Conservation (phyloP, 2,113 vertebrate genomes). For the Crypturellus undulatus region DNA sequence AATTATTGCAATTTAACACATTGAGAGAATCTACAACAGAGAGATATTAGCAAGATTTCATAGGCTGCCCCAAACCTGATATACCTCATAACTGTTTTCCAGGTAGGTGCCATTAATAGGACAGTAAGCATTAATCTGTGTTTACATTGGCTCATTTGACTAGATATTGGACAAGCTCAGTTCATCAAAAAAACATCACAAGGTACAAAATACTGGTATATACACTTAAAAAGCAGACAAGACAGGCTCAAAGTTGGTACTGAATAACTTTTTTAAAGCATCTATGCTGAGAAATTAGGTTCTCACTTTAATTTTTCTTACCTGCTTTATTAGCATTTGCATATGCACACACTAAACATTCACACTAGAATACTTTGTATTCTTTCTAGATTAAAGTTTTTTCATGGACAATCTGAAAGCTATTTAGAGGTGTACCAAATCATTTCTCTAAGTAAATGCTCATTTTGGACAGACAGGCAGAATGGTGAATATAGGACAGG, state of each 20-base stretch:
- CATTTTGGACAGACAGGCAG: not conserved
- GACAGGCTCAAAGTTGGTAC: not conserved
- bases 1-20: slow-evolving; percentile 32
- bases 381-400: not conserved
- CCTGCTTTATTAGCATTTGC: not conserved
- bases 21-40: not conserved
- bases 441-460: not conserved
- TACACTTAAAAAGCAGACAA: not conserved
- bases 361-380: not conserved
- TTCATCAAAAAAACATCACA: not conserved
- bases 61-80: not conserved
- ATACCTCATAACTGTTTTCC: not conserved
- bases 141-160: not conserved
- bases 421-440: not conserved
- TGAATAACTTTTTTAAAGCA: not conserved
- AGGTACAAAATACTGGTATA: not conserved
- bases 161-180: not conserved
- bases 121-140: not conserved
- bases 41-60: not conserved
- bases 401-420: not conserved
- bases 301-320: not conserved
- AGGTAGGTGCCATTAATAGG: not conserved
- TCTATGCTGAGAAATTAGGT: not conserved
- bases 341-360: not conserved
- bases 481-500: not conserved